Evolutionary conservation across 2,888 invertebrate genomes (phyloP).

Genomic region (Nomada ferruginata): DNA sequence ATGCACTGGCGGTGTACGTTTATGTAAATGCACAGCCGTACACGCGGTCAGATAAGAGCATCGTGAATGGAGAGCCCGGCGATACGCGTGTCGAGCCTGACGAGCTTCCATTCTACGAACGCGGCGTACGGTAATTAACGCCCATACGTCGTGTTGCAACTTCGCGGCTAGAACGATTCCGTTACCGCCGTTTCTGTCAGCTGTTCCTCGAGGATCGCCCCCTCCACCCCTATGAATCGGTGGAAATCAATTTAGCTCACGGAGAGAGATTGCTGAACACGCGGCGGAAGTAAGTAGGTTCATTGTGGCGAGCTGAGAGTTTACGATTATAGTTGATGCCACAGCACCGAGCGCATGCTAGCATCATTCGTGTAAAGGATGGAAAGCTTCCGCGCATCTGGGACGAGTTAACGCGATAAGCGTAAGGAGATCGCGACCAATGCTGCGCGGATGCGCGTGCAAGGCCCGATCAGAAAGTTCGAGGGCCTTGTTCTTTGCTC

Average conservation of each 20-base stretch:
- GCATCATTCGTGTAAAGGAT: slow-evolving; percentile 29
- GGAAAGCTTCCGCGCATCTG: slow-evolving; percentile 47
- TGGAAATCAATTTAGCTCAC: slow-evolving; percentile 45
- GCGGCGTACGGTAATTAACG: slow-evolving; percentile 75
- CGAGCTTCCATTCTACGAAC: slow-evolving; percentile 78
- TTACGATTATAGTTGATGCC: slow-evolving; percentile 41
- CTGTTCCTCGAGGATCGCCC: not conserved
- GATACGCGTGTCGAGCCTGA: slow-evolving; percentile 56
- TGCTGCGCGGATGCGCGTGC: too few species aligned
- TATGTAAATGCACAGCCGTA: slow-evolving; percentile 32
- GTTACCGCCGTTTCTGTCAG: slow-evolving; percentile 49
- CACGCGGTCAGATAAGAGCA: slow-evolving; percentile 38
- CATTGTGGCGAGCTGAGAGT: slow-evolving; percentile 28
- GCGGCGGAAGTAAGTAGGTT: slow-evolving; percentile 43
- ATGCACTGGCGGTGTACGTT: slow-evolving; percentile 47
- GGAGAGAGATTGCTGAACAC: slow-evolving; percentile 24
- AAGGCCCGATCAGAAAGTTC: too few species aligned
- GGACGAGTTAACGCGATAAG: slow-evolving; percentile 47
- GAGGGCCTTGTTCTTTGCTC: too few species aligned
- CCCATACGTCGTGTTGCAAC: slow-evolving; percentile 66
- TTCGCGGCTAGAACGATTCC: slow-evolving; percentile 67
- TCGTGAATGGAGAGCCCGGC: slow-evolving; percentile 62
- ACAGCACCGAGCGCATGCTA: slow-evolving; percentile 33
- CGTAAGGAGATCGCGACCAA: slow-evolving; percentile 10
- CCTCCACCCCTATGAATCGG: slow-evolving; percentile 32